These are phyloP conservation scores for Drosophila punjabiensis DNA, from an alignment of 1,140 invertebrate species.

Conservation along the genomic window DNA sequence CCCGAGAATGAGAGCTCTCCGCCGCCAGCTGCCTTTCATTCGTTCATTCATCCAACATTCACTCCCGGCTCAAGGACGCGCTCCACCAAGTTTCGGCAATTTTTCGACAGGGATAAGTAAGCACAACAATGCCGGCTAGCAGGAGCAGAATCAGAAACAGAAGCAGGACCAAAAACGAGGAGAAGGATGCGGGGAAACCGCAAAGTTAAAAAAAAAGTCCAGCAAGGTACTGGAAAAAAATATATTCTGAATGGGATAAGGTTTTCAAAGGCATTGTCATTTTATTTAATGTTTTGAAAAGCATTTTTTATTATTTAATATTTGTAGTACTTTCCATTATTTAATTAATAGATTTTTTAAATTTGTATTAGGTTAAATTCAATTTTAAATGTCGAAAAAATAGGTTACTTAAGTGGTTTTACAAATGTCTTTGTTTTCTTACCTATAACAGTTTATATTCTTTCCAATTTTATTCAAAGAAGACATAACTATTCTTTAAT, in stretches of 20 bases:
- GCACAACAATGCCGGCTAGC: constrained; percentile 66
- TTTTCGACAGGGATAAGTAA: constrained; percentile 80
- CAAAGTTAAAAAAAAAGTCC: constrained; percentile 54
- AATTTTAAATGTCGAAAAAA: too few species aligned
- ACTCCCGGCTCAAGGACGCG: constrained; percentile 41
- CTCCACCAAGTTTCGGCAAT: constrained; percentile 70
- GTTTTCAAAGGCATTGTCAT: background rate
- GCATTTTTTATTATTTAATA: too few species aligned
- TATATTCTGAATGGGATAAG: too few species aligned
- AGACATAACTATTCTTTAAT: background rate
- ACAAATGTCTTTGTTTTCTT: too few species aligned
- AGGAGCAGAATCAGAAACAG: constrained; percentile 15
- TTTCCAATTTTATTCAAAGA: background rate
- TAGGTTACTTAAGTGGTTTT: too few species aligned
- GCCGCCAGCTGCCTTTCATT: constrained; percentile 33
- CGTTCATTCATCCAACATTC: constrained; percentile 6
- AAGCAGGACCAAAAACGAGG: constrained; percentile 18
- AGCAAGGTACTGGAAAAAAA: constrained; percentile 10
- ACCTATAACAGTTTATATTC: too few species aligned
- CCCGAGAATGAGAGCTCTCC: constrained; percentile 6
- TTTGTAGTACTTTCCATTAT: too few species aligned
- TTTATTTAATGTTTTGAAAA: background rate
- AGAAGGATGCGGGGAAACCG: constrained; percentile 48
- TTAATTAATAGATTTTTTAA: background rate
- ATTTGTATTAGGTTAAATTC: too few species aligned